phyloP scores from a whole-genome alignment of 2,888 invertebrate species.

The Synergus umbraculus region DNA sequence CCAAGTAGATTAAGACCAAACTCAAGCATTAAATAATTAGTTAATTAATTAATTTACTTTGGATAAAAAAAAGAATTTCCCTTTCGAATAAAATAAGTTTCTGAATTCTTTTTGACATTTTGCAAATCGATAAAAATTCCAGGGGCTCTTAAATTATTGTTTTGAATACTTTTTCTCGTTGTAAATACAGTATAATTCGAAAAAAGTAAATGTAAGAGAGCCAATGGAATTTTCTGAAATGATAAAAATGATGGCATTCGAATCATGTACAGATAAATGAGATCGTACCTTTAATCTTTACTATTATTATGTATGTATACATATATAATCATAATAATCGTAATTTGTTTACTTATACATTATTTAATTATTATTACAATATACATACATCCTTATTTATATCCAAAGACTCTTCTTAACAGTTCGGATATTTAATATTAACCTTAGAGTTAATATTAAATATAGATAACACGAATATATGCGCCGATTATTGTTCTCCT shows the following conservation, averaged over 20 bases:
- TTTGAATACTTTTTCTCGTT: background rate
- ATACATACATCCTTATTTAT: constrained; percentile 43
- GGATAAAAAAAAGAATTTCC: background rate
- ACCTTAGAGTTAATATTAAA: constrained; percentile 31
- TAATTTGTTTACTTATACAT: constrained; percentile 42
- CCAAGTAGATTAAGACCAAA: background rate
- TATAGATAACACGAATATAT: constrained; percentile 26
- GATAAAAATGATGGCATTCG: background rate
- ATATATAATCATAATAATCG: constrained; percentile 50
- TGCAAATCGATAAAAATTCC: background rate
- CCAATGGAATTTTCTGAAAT: background rate
- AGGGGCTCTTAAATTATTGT: background rate
- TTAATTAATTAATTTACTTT: too few species aligned
- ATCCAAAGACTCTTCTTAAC: constrained; percentile 55
- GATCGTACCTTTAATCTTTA: constrained; percentile 37
- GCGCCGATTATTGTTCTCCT: constrained; percentile 13
- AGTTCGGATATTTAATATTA: constrained; percentile 44
- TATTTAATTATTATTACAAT: constrained; percentile 33
- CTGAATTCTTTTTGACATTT: background rate
- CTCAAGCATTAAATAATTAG: background rate
- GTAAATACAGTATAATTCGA: constrained; percentile 20
- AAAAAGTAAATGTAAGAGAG: background rate
- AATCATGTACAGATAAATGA: constrained; percentile 43
- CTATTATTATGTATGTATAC: constrained; percentile 52
- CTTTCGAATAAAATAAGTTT: background rate